Evolutionary conservation across 2,888 invertebrate species (phyloP).

Genomic region (Brachypalpus laphriformis): DNA sequence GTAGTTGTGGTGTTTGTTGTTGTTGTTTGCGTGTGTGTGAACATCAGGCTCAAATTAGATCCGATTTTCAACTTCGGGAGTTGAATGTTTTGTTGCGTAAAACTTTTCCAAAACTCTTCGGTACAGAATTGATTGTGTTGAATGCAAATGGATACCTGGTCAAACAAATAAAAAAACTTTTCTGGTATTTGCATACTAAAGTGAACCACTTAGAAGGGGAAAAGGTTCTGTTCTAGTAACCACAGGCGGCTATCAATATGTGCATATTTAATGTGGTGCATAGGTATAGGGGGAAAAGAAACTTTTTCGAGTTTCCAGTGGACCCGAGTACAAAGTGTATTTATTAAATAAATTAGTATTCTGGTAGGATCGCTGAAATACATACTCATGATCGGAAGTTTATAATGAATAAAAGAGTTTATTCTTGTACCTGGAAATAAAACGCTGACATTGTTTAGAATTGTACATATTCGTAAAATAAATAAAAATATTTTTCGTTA

Average conservation of each 20-base stretch:
- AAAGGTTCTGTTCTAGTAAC: slow-evolving; percentile 28
- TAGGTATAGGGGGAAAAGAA: neutral
- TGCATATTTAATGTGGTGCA: slow-evolving; percentile 40
- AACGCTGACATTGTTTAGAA: neutral
- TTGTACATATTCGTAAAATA: too few species aligned
- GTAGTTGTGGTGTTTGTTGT: slow-evolving; percentile 21
- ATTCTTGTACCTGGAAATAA: neutral
- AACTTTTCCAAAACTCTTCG: slow-evolving; percentile 27
- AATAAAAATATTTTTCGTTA: neutral
- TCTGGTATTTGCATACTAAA: slow-evolving; percentile 61
- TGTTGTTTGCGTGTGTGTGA: slow-evolving; percentile 38
- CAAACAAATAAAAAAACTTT: slow-evolving; percentile 39
- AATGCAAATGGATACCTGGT: slow-evolving; percentile 53
- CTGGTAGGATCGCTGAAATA: slow-evolving; percentile 8
- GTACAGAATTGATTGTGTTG: slow-evolving; percentile 42
- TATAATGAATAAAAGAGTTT: neutral
- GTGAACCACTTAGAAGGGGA: slow-evolving; percentile 52
- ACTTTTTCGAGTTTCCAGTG: slow-evolving; percentile 6
- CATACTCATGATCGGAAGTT: neutral
- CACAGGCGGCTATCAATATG: slow-evolving; percentile 56
- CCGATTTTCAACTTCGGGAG: slow-evolving; percentile 43
- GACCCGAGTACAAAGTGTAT: slow-evolving; percentile 17
- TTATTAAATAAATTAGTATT: slow-evolving; percentile 54
- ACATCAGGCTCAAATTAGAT: slow-evolving; percentile 61
- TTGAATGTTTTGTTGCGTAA: slow-evolving; percentile 40